Evolutionary conservation across 1,140 invertebrate species (phyloP), one percentile per base, ranked within the genome.

Genomic region (Drosophila tropicalis): DNA sequence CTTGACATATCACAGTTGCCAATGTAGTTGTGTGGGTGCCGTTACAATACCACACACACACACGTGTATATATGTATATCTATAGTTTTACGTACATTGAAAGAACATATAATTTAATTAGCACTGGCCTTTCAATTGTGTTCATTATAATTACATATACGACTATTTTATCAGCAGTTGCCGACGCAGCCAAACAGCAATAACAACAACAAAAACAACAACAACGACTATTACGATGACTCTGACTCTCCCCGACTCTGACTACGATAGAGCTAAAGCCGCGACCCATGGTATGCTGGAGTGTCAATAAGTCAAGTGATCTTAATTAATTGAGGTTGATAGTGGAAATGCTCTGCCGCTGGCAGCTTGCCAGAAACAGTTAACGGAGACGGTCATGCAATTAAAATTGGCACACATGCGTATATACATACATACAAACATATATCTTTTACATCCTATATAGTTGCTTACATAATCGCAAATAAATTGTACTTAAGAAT

Each of bases 241-340:
- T 39, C 29, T 29, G 29, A 29, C 29, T 29, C 29, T 29, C 36
- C n/a, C 36, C 12, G 36, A 39, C 36, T 39, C 36, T 39, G 10
- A 29, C 29, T 29, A 29, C 29, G 5, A 6, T 39, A 57, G 55
- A 40, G 29, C 34, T 54, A 25, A 54, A 51, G 41, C 63, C 54
- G 62, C 63, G 58, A 69, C 69, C 67, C 67, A 67, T 79, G 67
- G 67, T 51, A 58, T 58, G 67, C 41, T 65, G 17, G 40, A 51
- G 72, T 89, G 84, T 89, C 84, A 89, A 89, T 89, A 89, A 89
- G 84, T 89, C 84, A 89, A 89, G 81, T 89, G 84, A 89, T 84
- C 70, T 89, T 89, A 89, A 89, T 89, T 89, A 89, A 89, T 89
- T 84, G 77, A 72, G 76, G 64, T 67, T 75, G 76, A 86, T 86